Evolutionary conservation across 2,797 vertebrate species (phyloP).

Genomic region (Eupleurogrammus muticus): DNA sequence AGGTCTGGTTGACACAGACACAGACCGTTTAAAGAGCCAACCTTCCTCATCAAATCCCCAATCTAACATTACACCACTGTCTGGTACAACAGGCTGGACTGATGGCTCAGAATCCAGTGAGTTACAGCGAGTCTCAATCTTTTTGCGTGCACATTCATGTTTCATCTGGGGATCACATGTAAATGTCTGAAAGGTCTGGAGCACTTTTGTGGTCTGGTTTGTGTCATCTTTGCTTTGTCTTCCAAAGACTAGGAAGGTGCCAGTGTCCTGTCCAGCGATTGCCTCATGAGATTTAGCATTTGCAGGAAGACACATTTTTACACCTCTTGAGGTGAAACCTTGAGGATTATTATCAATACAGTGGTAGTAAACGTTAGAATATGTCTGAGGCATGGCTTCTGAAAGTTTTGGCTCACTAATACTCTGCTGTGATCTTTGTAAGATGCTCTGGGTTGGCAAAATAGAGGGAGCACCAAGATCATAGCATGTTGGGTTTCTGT

Average conservation of each 20-base stretch:
- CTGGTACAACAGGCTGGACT: constrained; percentile 59
- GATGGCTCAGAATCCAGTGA: constrained; percentile 67
- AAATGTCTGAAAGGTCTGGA: constrained; percentile 74
- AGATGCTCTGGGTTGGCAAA: constrained; percentile 70
- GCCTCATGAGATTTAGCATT: constrained; percentile 87
- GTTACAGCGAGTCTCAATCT: constrained; percentile 72
- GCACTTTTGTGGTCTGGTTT: constrained; percentile 82
- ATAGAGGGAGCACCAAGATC: constrained; percentile 66
- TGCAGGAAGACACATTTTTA: constrained; percentile 83
- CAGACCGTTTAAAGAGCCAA: constrained; percentile 87
- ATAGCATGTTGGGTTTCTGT: constrained; percentile 53
- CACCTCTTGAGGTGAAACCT: constrained; percentile 80
- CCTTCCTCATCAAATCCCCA: constrained; percentile 85
- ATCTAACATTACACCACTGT: constrained; percentile 72
- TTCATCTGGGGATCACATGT: constrained; percentile 62
- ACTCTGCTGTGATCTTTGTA: constrained; percentile 75
- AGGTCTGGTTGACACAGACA: constrained; percentile 88
- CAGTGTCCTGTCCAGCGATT: constrained; percentile 84
- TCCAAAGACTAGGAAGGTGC: constrained; percentile 85
- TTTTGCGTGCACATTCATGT: constrained; percentile 58
- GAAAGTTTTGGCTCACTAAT: constrained; percentile 83
- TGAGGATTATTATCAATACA: constrained; percentile 70
- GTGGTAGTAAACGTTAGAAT: constrained; percentile 71
- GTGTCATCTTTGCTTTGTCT: constrained; percentile 88
- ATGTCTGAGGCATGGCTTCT: constrained; percentile 72